A percentile compares a stretch with the other conserved stretches of the same genome.
Conservation (phyloP, 2,888 invertebrate genomes). For the Tenthredo amoena region DNA sequence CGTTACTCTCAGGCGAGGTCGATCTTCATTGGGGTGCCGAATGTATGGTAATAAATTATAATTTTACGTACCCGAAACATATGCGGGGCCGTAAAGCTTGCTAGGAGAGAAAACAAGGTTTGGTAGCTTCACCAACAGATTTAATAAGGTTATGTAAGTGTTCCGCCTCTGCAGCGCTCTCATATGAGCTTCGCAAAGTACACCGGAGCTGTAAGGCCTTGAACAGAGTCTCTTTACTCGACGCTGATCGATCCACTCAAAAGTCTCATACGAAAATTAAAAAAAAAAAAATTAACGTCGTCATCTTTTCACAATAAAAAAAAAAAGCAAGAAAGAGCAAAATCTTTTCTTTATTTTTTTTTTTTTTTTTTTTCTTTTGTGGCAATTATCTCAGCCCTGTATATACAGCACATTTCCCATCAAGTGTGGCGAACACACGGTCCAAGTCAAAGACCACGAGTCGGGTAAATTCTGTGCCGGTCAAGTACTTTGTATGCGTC, state of each 20-base stretch:
- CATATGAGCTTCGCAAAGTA: slow-evolving; percentile 3
- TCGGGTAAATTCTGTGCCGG: slow-evolving; percentile 2
- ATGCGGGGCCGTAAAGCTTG: slow-evolving; percentile 30
- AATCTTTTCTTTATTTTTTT: neutral
- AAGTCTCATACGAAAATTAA: neutral
- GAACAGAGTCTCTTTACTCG: neutral
- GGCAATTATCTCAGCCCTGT: neutral
- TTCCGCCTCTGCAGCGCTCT: neutral
- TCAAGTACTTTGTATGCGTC: slow-evolving; percentile 44
- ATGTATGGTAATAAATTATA: slow-evolving; percentile 35
- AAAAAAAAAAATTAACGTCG: neutral
- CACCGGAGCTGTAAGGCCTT: slow-evolving; percentile 1
- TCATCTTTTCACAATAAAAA: neutral
- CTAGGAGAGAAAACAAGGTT: slow-evolving; percentile 50
- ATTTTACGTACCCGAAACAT: slow-evolving; percentile 47
- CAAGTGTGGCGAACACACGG: neutral
- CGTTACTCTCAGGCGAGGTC: slow-evolving; percentile 12
- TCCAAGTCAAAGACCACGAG: slow-evolving; percentile 18
- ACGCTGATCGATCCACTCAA: neutral
- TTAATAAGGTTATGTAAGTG: slow-evolving; percentile 44
- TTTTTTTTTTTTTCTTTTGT: neutral
- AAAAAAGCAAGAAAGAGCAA: neutral
- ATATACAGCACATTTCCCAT: neutral
- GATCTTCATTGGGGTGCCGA: slow-evolving; percentile 46
- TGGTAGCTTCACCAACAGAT: slow-evolving; percentile 49